These are phyloP conservation scores for Paedocypris micromegethes DNA, from an alignment of 2,797 vertebrate species.

Conservation along the genomic window DNA sequence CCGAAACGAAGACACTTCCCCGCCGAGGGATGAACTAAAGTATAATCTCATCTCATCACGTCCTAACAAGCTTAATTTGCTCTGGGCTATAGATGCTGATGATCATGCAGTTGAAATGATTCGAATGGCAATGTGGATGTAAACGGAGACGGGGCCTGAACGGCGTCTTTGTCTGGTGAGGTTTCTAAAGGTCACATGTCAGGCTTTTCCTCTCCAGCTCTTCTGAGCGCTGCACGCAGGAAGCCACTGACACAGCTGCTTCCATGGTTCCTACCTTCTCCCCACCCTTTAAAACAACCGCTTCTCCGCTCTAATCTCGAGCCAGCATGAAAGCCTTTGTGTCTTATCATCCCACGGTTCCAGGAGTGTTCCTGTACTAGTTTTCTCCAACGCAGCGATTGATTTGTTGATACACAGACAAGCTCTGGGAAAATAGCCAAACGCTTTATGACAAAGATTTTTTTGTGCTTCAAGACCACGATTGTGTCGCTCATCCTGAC, in stretches of 20 bases:
- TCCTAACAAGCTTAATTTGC: constrained; percentile 19
- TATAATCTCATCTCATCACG: not conserved
- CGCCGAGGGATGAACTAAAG: too few species aligned
- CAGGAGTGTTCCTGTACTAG: constrained; percentile 60
- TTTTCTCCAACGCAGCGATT: constrained; percentile 36
- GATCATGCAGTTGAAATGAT: constrained; percentile 48
- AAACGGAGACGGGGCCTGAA: constrained; percentile 64
- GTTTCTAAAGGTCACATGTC: constrained; percentile 57
- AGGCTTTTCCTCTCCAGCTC: constrained; percentile 48
- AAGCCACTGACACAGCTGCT: constrained; percentile 57
- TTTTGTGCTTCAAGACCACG: constrained; percentile 47
- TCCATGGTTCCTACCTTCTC: constrained; percentile 49
- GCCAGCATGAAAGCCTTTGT: constrained; percentile 34
- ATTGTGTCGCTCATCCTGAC: constrained; percentile 52
- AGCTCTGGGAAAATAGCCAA: constrained; percentile 17
- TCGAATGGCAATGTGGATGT: constrained; percentile 58
- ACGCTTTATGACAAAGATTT: constrained; percentile 17
- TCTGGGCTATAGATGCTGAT: constrained; percentile 41
- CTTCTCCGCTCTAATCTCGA: constrained; percentile 47
- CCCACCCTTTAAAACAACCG: constrained; percentile 45
- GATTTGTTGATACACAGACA: constrained; percentile 5
- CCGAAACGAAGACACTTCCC: too few species aligned
- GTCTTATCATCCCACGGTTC: constrained; percentile 34
- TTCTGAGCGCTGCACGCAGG: constrained; percentile 51
- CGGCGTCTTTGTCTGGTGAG: constrained; percentile 66